Evolutionary conservation across 2,797 vertebrate genomes (phyloP).

Genomic region (Distichodus sexfasciatus): DNA sequence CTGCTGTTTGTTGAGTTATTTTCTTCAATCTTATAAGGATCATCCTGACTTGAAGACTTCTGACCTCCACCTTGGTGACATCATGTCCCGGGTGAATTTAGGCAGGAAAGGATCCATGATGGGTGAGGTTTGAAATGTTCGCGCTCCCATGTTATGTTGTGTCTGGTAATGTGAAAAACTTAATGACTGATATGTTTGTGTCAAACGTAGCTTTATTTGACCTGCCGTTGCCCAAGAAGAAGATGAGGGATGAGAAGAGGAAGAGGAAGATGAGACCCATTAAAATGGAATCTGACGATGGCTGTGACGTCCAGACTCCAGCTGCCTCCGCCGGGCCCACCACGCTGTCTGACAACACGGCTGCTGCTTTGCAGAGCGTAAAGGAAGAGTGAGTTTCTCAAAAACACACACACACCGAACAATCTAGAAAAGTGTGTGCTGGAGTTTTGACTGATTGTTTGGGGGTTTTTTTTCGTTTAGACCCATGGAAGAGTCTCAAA

Average conservation of each 20-base stretch:
- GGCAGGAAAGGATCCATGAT: conserved; percentile 87
- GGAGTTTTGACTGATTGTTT: conserved; percentile 37
- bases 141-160: not conserved
- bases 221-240: conserved; percentile 87
- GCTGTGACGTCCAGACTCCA: conserved; percentile 74
- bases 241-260: conserved; percentile 89
- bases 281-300: conserved; percentile 88
- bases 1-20: too few relatives aligned
- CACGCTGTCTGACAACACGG: conserved; percentile 74
- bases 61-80: conserved; percentile 88
- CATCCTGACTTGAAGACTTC: conserved; percentile 91
- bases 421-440: too few relatives aligned
- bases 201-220: conserved; percentile 81
- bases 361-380: conserved; percentile 76
- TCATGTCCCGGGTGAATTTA: conserved; percentile 89
- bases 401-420: conserved; percentile 42
- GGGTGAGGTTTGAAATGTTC: conserved; percentile 67
- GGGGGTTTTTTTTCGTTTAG: conserved; percentile 59
- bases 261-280: conserved; percentile 88
- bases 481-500: conserved; percentile 86
- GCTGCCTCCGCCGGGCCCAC: conserved; percentile 69
- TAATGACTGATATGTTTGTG: not conserved
- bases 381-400: conserved; percentile 91
- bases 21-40: conserved; percentile 78
- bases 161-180: not conserved